Base-by-base conservation (phyloP, 2,888 invertebrate genomes). In the Tipula unca region DNA sequence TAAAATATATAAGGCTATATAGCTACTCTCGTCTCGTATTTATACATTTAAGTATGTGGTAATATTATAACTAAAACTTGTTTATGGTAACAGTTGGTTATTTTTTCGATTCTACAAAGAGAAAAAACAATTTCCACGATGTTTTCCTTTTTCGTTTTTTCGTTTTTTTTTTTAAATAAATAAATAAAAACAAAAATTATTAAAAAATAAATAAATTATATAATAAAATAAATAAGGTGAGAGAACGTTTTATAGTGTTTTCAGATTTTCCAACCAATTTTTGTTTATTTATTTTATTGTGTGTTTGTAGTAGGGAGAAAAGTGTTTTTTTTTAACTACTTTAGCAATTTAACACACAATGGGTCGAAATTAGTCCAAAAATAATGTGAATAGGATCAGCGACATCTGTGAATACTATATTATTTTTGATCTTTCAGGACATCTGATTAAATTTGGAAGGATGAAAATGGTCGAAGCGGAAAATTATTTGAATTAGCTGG, bases 11-110 rank as follows among this genome's bases (percentile, higher is more conserved):
- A 25, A 20, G 25, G 69, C 69, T 25, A 25, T 25, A 20, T 39
- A 39, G 5, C 42, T 48, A 25, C 25, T 69, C 69, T 69, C 69
- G 69, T 25, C 69, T 69, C 69, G 25, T 25, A 69, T 69, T 69
- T 69, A 69, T 69, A 69, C 10, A 69, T 69, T 69, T 69, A 69
- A 69, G 69, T 69, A 69, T 69, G 69, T 69, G 69, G 69, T 69
- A 69, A 69, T 69, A 69, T 69, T 69, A 69, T 69, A 69, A 69
- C 69, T 69, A 69, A 69, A 69, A 69, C 69, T 69, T 69, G 69
- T 69, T 69, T 69, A 69, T 69, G 69, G 69, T 69, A 69, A 69
- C 69, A 69, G 69, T 69, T 69, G 69, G 69, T 69, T 69, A 69
- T 69, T 69, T 69, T 69, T 69, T 25, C 25, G 69, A 25, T 25